Conservation (phyloP, 2,888 invertebrate species). For the Tenthredo distinguenda region DNA sequence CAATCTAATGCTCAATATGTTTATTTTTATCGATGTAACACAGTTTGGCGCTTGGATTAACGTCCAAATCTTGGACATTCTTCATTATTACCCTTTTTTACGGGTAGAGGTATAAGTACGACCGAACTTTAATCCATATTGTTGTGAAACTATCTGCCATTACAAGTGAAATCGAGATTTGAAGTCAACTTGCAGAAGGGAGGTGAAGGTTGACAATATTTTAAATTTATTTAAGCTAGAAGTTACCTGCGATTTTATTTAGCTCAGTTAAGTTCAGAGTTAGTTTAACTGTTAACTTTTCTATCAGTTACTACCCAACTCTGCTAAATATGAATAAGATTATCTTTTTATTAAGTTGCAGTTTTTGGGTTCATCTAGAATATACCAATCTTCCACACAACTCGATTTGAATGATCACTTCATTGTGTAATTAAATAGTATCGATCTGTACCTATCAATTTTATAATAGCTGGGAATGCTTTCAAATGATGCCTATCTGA, state of each 20-base stretch:
- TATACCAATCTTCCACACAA: neutral
- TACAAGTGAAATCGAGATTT: neutral
- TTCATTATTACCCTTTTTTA: too few species aligned
- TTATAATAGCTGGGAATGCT: neutral
- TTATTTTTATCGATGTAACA: neutral
- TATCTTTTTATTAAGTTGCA: neutral
- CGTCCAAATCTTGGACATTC: too few species aligned
- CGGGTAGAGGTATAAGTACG: too few species aligned
- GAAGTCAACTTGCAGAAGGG: neutral
- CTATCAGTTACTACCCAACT: neutral
- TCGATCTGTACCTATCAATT: neutral
- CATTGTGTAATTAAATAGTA: neutral
- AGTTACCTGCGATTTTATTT: neutral
- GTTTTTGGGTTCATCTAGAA: neutral
- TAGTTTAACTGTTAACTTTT: neutral
- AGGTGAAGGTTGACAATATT: neutral
- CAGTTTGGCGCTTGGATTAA: too few species aligned
- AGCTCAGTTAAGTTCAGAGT: neutral
- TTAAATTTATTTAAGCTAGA: neutral
- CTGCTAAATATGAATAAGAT: neutral
- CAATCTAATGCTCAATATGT: neutral
- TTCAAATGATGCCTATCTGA: neutral
- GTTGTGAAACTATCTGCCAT: too few species aligned
- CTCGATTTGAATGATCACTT: constrained; percentile 1
- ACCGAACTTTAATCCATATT: too few species aligned